These are phyloP conservation scores for Drosophila greeni DNA, from an alignment of 2,888 invertebrate genomes.

Conservation along the genomic window DNA sequence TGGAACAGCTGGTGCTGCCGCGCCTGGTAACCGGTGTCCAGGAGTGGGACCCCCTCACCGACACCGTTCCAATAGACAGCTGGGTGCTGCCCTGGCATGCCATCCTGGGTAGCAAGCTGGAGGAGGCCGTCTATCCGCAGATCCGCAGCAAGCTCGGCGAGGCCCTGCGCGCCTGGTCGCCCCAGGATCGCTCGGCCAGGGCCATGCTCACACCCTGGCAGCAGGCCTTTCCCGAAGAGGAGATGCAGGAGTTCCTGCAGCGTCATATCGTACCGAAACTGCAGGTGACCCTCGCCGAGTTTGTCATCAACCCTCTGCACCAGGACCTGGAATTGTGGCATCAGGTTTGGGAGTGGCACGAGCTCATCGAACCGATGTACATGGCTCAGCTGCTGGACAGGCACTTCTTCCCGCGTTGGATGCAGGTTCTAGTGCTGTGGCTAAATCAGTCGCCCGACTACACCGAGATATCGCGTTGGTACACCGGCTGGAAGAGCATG, in stretches of 20 bases:
- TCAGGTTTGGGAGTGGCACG: slow-evolving; percentile 96
- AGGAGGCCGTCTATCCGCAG: slow-evolving; percentile 87
- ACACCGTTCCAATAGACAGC: slow-evolving; percentile 95
- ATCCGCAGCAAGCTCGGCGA: slow-evolving; percentile 94
- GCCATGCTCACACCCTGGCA: slow-evolving; percentile 95
- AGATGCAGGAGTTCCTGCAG: slow-evolving; percentile 89
- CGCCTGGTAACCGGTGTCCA: slow-evolving; percentile 87
- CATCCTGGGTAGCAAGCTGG: slow-evolving; percentile 83
- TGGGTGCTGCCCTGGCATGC: slow-evolving; percentile 99
- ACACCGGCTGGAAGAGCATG: slow-evolving; percentile 83
- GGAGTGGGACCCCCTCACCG: slow-evolving; percentile 96
- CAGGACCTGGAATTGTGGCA: slow-evolving; percentile 92
- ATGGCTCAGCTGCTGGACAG: slow-evolving; percentile 91
- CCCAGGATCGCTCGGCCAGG: slow-evolving; percentile 94
- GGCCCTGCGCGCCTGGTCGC: slow-evolving; percentile 96
- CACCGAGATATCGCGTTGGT: slow-evolving; percentile 94
- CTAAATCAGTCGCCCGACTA: slow-evolving; percentile 93
- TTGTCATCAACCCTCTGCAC: slow-evolving; percentile 86
- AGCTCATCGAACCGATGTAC: slow-evolving; percentile 87
- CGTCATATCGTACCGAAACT: slow-evolving; percentile 95
- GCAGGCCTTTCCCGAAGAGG: slow-evolving; percentile 85
- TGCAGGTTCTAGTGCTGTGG: slow-evolving; percentile 92
- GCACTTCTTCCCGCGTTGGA: slow-evolving; percentile 95
- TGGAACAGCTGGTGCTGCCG: slow-evolving; percentile 90
- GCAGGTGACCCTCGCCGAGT: slow-evolving; percentile 84